These are phyloP conservation scores for Amphiura filiformis DNA, from an alignment of 35 echinoderm and acorn worm species.

Conservation along the genomic window DNA sequence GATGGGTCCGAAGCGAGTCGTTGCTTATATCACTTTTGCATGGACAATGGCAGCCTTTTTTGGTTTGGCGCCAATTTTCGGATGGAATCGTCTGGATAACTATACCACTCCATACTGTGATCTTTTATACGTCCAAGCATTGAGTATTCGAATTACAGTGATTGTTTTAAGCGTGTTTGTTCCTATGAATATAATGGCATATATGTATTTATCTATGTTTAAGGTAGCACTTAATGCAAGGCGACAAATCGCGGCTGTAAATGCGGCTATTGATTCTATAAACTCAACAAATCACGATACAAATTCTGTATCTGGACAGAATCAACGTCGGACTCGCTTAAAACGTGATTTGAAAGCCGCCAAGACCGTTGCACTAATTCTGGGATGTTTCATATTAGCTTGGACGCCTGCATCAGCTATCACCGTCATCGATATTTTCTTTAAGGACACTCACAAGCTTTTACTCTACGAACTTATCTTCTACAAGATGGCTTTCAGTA, in stretches of 20 bases:
- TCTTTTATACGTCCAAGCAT: conserved; percentile 35
- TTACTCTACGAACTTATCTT: conserved; percentile 44
- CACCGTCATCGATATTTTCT: conserved; percentile 33
- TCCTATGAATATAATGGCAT: conserved; percentile 26
- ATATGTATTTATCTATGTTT: conserved; percentile 40
- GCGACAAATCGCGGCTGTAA: conserved; percentile 21
- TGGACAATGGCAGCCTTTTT: conserved; percentile 30
- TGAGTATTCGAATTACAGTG: conserved; percentile 16
- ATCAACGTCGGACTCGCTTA: background rate
- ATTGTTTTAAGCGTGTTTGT: conserved; percentile 9
- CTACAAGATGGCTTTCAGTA: conserved; percentile 53
- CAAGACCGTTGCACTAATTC: conserved; percentile 33
- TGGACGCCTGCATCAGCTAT: conserved; percentile 45
- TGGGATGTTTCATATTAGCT: conserved; percentile 30
- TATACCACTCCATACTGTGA: conserved; percentile 32
- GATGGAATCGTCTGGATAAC: conserved; percentile 23
- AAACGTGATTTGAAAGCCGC: conserved; percentile 49
- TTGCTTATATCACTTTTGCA: background rate
- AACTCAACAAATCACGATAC: background rate
- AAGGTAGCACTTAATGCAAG: conserved; percentile 21
- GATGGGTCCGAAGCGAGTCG: conserved; percentile 15
- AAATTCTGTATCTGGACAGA: background rate
- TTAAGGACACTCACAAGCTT: conserved; percentile 7
- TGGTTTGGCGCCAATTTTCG: conserved; percentile 15
- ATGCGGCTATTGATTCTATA: background rate